Evolutionary conservation across 2,888 invertebrate genomes (phyloP), one percentile per base, ranked within the genome.

Genomic region (Carabus problematicus): DNA sequence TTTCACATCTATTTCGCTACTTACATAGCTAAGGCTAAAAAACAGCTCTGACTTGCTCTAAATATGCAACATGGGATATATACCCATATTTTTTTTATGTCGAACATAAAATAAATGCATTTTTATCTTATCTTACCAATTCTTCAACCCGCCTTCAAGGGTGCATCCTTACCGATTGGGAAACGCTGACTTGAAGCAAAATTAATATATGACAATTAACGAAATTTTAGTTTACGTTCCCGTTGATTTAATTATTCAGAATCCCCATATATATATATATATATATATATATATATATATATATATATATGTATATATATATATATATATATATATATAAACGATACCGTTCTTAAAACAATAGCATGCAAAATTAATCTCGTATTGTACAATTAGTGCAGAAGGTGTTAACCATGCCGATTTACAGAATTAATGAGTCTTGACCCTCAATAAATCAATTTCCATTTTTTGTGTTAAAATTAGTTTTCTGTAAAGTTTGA

Each of bases 271-370:
- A n/a, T 43, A 43, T n/a, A 43, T 6, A 1, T 43, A 7, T 42
- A 42, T 42, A 42, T 42, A 42, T 42, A 42, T 42, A 42, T 42
- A 42, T 42, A 42, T 42, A 42, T 42, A 42, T 42, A 42, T 42
- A 42, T 42, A 42, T 42, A 42, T 42, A 42, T 42, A 42, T 42
- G 9, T 42, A 42, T 42, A 42, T 42, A 42, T 42, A 42, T 42
- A 42, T 42, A 42, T 42, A 42, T 42, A 42, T 42, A 42, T 42
- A 8, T 43, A 43, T 43, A 43, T 43, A n/a, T 43, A 43, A 43
- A 6, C n/a, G 11, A 7, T 43, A n/a, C 3, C 3, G 1, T n/a
- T n/a, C 12, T 43, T 1, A 1, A 1, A 4, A 43, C 11, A 43
- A 43, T n/a, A 43, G 3, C 3, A 43, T 43, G 12, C 3, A 7